Evolutionary conservation across 2,888 invertebrate species (phyloP), one percentile per base, ranked within the genome.

Genomic region (Agrochola circellaris): DNA sequence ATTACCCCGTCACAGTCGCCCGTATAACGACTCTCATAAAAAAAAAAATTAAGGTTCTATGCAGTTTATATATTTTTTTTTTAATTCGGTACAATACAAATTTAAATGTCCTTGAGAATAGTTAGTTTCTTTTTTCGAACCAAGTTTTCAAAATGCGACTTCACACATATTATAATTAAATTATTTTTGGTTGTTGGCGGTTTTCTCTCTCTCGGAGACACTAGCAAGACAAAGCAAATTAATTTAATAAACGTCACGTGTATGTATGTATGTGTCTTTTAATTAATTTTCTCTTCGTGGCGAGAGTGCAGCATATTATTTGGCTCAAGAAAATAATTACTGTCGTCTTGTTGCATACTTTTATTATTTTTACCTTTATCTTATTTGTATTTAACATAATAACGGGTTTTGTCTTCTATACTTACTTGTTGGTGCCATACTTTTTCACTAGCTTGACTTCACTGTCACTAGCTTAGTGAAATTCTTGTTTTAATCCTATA

Each of bases 201-300:
- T 1, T 48, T 58, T 45, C 20, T 64, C 15, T 26, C 48, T 15
- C 11, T 45, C 0, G 1, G 15, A 20, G 23, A 66, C 6, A 73
- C 45, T 13, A 20, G 15, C 61, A 58, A 42, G 17, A 17, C 42
- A 51, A 73, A 65, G 30, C 0, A 60, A 71, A 60, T 65, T 69
- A 30, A 69, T 56, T 70, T 17, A 65, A 42, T 42, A 61, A 69
- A 75, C 38, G 1, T 61, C 34, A 56, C 51, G 15, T 67, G 69
- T 65, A n/a, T 30, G 30, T 48, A 56, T 17, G 7, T 51, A 60
- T 30, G 15, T 17, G n/a, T 38, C 23, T 69, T 60, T 66, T 61
- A 75, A 70, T 70, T 34, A 61, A 70, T 75, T 75, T 70, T 62
- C 51, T 65, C 48, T 20, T 42, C 11, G 56, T n/a, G 5, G 30